Evolutionary conservation across 2,888 invertebrate species (phyloP), one percentile per base, ranked within the genome.

Genomic region (Malthinus seriepunctatus): DNA sequence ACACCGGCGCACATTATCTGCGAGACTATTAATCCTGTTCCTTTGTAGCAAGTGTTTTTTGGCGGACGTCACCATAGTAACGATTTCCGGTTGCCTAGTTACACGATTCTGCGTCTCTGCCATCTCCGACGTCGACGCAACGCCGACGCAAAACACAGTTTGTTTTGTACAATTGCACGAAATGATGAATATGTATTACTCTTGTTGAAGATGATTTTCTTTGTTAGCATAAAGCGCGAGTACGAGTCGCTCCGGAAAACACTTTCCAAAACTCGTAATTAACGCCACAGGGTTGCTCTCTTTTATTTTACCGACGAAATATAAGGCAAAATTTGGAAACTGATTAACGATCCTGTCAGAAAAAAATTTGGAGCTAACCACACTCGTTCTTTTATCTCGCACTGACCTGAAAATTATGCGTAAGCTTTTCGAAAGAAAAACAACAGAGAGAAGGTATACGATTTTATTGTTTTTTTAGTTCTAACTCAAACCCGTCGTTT

Each of bases 1-100:
- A 75, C 76, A 76, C 73, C 74, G 74, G 74, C 73, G 70, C 73
- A 71, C 74, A 77, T 77, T 77, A 77, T 76, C 75, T 73, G 71
- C 67, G 70, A 75, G 76, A 74, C 77, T 76, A 76, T 77, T 77
- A 76, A 76, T 76, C 75, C 76, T 69, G 71, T 71, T 76, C 74
- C 76, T 77, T 77, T 77, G 76, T 77, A 76, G 71, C 71, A 73
- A 76, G 75, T 76, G 76, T 77, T 77, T 77, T 77, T 77, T 73
- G 75, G 77, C 72, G 73, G 73, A 71, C 74, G 76, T 77, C 72
- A 69, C 69, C 72, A 77, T 77, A 73, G 73, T 66, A 68, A 77
- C 75, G 76, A 76, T 75, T 76, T 76, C 73, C 74, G 71, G 77
- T 77, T 75, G 76, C 75, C 67, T 71, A 68, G 76, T 69, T 72